Conservation (phyloP, 1,140 invertebrate genomes). For the Aleiodes sp. region DNA sequence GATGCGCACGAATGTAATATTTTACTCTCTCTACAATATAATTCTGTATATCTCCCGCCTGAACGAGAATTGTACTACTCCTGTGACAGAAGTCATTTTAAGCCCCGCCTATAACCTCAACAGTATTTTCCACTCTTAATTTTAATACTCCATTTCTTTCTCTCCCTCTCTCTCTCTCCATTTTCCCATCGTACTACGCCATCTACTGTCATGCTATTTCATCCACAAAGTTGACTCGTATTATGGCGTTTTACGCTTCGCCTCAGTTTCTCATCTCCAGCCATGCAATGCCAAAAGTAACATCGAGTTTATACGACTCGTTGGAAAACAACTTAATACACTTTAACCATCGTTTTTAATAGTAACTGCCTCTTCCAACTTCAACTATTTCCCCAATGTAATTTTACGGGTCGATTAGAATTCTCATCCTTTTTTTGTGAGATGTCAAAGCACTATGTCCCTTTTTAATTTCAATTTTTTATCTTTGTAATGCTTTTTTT, state of each 20-base stretch:
- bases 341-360: neutral
- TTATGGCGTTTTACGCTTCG: neutral
- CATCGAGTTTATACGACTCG: conserved; percentile 5
- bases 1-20: too few relatives aligned
- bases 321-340: conserved; percentile 3
- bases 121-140: too few relatives aligned
- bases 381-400: neutral
- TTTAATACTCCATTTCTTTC: neutral
- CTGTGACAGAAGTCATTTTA: neutral
- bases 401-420: neutral
- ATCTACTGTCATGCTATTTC: neutral
- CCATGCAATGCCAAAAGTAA: neutral
- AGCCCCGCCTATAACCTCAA: too few relatives aligned
- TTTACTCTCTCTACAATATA: too few relatives aligned
- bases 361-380: neutral
- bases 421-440: neutral
- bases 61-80: too few relatives aligned
- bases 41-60: too few relatives aligned
- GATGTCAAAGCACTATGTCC: too few relatives aligned
- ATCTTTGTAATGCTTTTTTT: too few relatives aligned
- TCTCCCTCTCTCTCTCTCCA: neutral
- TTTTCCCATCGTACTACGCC: neutral
- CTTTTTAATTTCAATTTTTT: too few relatives aligned
- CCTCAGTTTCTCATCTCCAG: conserved; percentile 8
- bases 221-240: neutral